Percentiles rank a stretch among this genome's conserved stretches.
Conservation (phyloP, 2,797 vertebrate species). For the Scomberomorus guttatus region DNA sequence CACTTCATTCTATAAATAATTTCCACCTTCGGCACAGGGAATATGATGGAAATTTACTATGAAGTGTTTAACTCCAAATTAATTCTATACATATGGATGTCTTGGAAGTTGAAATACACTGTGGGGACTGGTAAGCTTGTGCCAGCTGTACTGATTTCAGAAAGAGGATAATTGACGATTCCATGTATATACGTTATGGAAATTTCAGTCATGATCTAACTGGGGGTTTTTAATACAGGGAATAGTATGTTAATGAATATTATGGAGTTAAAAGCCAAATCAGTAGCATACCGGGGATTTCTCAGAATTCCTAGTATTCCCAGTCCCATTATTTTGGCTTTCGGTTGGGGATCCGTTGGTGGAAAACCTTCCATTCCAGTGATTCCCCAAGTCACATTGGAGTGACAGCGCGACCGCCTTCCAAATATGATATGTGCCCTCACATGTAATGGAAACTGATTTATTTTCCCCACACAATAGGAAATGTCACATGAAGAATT, state of each 20-base stretch:
- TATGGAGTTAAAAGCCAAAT: slow-evolving; percentile 11
- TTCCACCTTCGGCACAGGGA: slow-evolving; percentile 32
- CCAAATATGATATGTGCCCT: slow-evolving; percentile 38
- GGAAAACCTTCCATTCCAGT: slow-evolving; percentile 18
- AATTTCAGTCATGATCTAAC: slow-evolving; percentile 19
- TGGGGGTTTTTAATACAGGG: background rate
- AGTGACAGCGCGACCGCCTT: background rate
- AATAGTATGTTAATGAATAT: slow-evolving; percentile 38
- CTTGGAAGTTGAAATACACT: slow-evolving; percentile 21
- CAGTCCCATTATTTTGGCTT: slow-evolving; percentile 10
- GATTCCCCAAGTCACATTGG: slow-evolving; percentile 30
- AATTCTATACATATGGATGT: slow-evolving; percentile 50
- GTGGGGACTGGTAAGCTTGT: background rate
- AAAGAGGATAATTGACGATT: slow-evolving; percentile 8
- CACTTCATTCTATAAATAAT: slow-evolving; percentile 57
- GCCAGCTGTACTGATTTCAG: slow-evolving; percentile 12
- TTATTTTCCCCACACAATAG: slow-evolving; percentile 48
- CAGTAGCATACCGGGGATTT: slow-evolving; percentile 11
- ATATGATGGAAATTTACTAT: slow-evolving; percentile 27
- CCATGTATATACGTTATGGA: slow-evolving; percentile 13
- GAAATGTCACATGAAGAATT: slow-evolving; percentile 56
- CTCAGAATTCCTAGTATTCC: slow-evolving; percentile 9
- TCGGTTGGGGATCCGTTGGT: background rate
- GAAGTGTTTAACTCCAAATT: slow-evolving; percentile 51
- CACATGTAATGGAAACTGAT: slow-evolving; percentile 61